phyloP scores from a whole-genome alignment of 2,113 vertebrate species.

The Colossoma macropomum region DNA sequence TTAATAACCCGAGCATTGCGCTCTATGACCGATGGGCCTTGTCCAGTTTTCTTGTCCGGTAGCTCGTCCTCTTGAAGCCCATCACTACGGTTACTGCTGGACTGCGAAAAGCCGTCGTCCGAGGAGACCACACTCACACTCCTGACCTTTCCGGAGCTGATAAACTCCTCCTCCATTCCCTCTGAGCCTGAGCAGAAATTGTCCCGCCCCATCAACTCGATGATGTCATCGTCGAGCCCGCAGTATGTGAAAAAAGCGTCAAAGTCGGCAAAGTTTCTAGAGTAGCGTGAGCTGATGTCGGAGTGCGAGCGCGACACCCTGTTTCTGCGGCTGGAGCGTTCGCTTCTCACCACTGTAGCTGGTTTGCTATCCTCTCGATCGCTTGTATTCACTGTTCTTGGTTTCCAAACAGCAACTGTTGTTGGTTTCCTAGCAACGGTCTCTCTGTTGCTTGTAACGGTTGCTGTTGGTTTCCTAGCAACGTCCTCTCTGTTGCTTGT shows the following conservation, averaged over 20 bases:
- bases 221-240: slow-evolving; percentile 86
- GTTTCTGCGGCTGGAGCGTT: slow-evolving; percentile 62
- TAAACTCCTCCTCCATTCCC: slow-evolving; percentile 42
- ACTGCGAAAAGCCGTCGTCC: slow-evolving; percentile 82
- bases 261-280: slow-evolving; percentile 83
- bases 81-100: slow-evolving; percentile 77
- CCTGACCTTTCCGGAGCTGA: slow-evolving; percentile 67
- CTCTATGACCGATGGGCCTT: slow-evolving; percentile 88
- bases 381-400: background rate
- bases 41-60: slow-evolving; percentile 68
- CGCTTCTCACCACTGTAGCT: slow-evolving; percentile 39
- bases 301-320: slow-evolving; percentile 90
- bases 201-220: slow-evolving; percentile 86
- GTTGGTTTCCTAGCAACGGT: background rate
- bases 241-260: slow-evolving; percentile 93
- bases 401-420: background rate
- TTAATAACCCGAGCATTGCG: slow-evolving; percentile 98
- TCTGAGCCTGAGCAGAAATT: slow-evolving; percentile 85
- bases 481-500: background rate
- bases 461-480: background rate
- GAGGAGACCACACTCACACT: slow-evolving; percentile 86
- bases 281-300: slow-evolving; percentile 90
- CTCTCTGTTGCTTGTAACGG: background rate
- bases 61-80: slow-evolving; percentile 85
- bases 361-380: background rate